A percentile compares a stretch with the other conserved stretches of the same genome.
Evolutionary conservation across 2,113 vertebrate genomes (phyloP).

Genomic region (Cololabis saira): DNA sequence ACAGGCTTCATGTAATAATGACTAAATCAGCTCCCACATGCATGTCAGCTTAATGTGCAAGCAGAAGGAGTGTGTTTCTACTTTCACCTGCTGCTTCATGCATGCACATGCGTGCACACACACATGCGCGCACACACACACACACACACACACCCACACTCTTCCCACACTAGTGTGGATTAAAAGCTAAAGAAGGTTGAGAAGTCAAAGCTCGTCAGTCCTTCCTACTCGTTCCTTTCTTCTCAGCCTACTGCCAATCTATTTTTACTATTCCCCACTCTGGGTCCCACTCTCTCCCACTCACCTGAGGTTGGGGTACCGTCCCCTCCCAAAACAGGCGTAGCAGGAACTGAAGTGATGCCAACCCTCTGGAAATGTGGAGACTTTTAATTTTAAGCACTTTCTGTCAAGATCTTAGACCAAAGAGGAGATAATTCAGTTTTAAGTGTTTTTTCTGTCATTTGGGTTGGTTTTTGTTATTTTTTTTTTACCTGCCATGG

Average conservation of each 20-base stretch:
- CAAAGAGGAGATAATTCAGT: slow-evolving; percentile 18
- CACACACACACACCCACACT: slow-evolving; percentile 20
- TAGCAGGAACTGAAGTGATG: slow-evolving; percentile 31
- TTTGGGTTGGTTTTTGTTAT: not conserved
- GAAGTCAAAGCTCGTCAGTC: slow-evolving; percentile 73
- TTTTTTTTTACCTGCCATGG: slow-evolving; percentile 12
- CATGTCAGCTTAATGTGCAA: not conserved
- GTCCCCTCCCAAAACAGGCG: slow-evolving; percentile 64
- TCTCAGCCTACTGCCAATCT: slow-evolving; percentile 41
- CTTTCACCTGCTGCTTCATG: slow-evolving; percentile 56
- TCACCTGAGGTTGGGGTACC: slow-evolving; percentile 61
- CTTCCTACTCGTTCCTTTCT: slow-evolving; percentile 52
- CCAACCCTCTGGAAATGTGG: slow-evolving; percentile 44
- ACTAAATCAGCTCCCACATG: not conserved
- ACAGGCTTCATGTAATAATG: not conserved
- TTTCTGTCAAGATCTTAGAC: slow-evolving; percentile 18
- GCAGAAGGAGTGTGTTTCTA: slow-evolving; percentile 14
- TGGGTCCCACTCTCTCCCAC: slow-evolving; percentile 41
- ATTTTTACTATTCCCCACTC: slow-evolving; percentile 45
- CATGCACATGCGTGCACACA: not conserved
- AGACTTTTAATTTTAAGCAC: slow-evolving; percentile 17
- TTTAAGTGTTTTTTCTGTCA: not conserved
- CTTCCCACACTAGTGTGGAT: slow-evolving; percentile 68
- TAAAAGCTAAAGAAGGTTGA: slow-evolving; percentile 80
- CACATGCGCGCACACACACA: slow-evolving; percentile 2